Evolutionary conservation across 2,888 invertebrate species (phyloP).

Genomic region (Thysanoteuthis rhombus): DNA sequence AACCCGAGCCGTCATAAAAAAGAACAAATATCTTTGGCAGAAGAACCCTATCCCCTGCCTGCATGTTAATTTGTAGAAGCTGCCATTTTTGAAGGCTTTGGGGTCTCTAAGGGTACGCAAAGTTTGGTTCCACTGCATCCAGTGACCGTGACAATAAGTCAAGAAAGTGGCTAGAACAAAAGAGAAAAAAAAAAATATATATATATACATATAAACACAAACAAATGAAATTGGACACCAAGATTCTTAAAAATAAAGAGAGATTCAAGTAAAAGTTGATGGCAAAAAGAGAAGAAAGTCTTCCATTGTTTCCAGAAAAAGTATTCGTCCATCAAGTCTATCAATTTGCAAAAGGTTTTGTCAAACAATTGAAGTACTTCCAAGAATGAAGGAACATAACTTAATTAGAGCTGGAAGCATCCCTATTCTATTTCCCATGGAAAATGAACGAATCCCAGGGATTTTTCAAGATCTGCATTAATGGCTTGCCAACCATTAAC

Average conservation of each 20-base stretch:
- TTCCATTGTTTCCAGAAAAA: neutral
- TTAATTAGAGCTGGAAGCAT: neutral
- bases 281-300: neutral
- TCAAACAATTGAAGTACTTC: neutral
- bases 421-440: neutral
- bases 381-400: neutral
- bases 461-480: neutral
- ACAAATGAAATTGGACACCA: too few relatives aligned
- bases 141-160: neutral
- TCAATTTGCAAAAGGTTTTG: neutral
- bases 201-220: too few relatives aligned
- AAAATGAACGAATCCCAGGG: neutral
- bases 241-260: too few relatives aligned
- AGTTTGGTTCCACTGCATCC: neutral
- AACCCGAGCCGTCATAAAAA: neutral
- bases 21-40: neutral
- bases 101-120: neutral
- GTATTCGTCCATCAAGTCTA: neutral
- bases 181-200: too few relatives aligned
- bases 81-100: neutral
- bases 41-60: neutral
- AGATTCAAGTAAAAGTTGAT: neutral
- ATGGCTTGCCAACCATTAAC: neutral
- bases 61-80: neutral
- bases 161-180: neutral